Conservation (phyloP, 2,888 invertebrate genomes). For the Cataglyphis rosenhaueri region DNA sequence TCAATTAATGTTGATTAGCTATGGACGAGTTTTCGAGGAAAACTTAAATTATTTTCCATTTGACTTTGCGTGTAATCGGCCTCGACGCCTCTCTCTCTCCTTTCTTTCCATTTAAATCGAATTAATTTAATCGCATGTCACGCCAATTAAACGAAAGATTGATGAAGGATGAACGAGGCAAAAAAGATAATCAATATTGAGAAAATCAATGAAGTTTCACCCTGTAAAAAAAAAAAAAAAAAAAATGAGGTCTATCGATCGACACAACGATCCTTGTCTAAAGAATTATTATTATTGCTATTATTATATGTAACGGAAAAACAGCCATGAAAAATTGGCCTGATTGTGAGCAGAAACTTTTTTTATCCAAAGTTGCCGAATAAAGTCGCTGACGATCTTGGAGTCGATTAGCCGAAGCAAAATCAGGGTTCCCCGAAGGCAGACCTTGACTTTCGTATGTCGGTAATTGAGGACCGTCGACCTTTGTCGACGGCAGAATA, state of each 20-base stretch:
- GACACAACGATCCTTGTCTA: neutral
- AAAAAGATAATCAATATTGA: slow-evolving; percentile 23
- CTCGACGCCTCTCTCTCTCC: neutral
- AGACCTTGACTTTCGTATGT: slow-evolving; percentile 44
- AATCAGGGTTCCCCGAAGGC: slow-evolving; percentile 24
- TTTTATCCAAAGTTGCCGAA: neutral
- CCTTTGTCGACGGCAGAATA: slow-evolving; percentile 46
- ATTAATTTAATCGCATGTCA: slow-evolving; percentile 56
- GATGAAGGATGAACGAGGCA: neutral
- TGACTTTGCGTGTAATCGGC: slow-evolving; percentile 17
- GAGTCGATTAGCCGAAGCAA: slow-evolving; percentile 36
- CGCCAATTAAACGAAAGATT: slow-evolving; percentile 41
- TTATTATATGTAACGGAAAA: neutral
- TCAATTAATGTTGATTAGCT: slow-evolving; percentile 31
- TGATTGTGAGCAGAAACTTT: neutral
- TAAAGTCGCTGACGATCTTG: slow-evolving; percentile 15
- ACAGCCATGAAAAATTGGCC: neutral
- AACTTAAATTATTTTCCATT: slow-evolving; percentile 37
- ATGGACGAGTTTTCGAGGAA: neutral
- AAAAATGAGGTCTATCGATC: slow-evolving; percentile 40
- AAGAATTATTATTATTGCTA: neutral
- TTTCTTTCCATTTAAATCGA: slow-evolving; percentile 16
- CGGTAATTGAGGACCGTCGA: slow-evolving; percentile 24
- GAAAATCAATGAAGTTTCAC: slow-evolving; percentile 46
- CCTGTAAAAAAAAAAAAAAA: neutral